A percentile compares a stretch with the other conserved stretches of the same genome.
These are phyloP conservation scores for Cichladusa arquata DNA, from an alignment of 2,113 vertebrate species.

Conservation along the genomic window DNA sequence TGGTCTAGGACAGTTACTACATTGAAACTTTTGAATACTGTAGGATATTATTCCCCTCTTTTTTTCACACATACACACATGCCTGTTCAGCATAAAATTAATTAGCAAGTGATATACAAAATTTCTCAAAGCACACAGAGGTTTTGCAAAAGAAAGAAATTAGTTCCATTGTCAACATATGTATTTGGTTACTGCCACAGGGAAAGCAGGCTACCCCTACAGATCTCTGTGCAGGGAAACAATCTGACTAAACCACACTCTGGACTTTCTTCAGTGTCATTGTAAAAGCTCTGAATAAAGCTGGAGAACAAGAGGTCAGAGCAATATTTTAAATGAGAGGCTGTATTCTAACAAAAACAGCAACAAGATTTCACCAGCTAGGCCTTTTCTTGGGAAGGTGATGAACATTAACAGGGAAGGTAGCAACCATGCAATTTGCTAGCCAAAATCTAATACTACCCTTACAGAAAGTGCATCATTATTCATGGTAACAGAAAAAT, in stretches of 20 bases:
- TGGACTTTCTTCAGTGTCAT: background rate
- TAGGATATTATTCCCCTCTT: background rate
- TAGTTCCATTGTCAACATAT: background rate
- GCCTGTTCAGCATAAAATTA: background rate
- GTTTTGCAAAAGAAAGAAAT: background rate
- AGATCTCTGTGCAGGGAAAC: background rate
- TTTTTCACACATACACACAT: background rate
- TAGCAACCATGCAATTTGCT: background rate
- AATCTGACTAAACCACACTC: background rate
- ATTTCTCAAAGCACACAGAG: background rate
- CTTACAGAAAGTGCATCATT: background rate
- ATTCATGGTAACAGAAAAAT: background rate
- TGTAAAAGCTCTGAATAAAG: background rate
- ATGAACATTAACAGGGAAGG: background rate
- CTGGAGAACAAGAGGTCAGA: background rate
- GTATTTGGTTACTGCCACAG: background rate
- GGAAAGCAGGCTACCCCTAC: background rate
- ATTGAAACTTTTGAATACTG: slow-evolving; percentile 4
- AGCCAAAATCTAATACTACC: background rate
- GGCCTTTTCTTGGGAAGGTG: background rate
- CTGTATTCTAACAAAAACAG: background rate
- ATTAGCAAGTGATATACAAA: background rate
- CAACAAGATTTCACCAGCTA: background rate
- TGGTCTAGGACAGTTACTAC: background rate
- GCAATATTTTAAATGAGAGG: background rate